Evolutionary conservation across 2,113 vertebrate genomes (phyloP).

Genomic region (Terrapene triunguis): DNA sequence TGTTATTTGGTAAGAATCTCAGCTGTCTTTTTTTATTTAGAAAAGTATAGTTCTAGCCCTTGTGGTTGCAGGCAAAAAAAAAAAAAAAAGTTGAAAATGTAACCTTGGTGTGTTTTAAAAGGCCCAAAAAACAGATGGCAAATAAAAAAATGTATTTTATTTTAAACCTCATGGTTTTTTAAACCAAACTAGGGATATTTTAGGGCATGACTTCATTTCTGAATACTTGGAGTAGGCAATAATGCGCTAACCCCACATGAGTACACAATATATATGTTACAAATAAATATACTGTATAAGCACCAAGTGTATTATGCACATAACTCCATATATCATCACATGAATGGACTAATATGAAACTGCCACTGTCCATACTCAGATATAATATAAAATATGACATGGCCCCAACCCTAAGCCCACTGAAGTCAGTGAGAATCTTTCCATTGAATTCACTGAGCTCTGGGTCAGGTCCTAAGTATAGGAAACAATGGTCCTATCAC

Average conservation of each 20-base stretch:
- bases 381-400: not conserved
- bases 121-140: not conserved
- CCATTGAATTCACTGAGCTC: accelerated
- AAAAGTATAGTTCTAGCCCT: too few relatives aligned
- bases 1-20: accelerated
- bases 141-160: not conserved
- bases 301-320: not conserved
- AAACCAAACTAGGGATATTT: not conserved
- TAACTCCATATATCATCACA: accelerated
- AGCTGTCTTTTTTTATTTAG: not conserved
- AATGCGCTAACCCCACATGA: accelerated
- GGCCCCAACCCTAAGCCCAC: not conserved
- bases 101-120: not conserved
- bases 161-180: accelerated
- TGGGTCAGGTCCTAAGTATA: accelerated
- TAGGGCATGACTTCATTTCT: not conserved
- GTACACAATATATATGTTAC: not conserved
- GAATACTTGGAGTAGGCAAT: accelerated
- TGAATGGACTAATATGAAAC: accelerated
- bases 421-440: not conserved
- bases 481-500: not conserved
- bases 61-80: not conserved
- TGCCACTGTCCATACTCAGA: accelerated
- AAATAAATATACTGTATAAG: accelerated
- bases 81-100: not conserved